These are phyloP conservation scores for Pseudanteris insignis DNA, from an alignment of 2,888 invertebrate genomes.

Conservation along the genomic window DNA sequence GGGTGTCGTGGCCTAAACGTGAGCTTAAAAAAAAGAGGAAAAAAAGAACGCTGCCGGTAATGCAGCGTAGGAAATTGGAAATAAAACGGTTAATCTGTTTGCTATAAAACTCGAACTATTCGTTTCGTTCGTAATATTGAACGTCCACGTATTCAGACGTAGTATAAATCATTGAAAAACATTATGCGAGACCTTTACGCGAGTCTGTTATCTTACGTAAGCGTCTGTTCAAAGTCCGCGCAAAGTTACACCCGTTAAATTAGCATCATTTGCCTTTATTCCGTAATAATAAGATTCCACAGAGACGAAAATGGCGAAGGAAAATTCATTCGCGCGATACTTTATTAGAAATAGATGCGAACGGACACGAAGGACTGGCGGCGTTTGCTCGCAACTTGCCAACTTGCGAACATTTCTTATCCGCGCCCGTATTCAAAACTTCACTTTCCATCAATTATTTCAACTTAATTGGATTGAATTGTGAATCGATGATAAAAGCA, in stretches of 20 bases:
- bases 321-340: conserved; percentile 17
- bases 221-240: conserved; percentile 16
- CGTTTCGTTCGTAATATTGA: conserved; percentile 36
- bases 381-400: no score
- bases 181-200: conserved; percentile 42
- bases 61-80: no score
- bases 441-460: no score
- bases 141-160: conserved; percentile 26
- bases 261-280: conserved; percentile 34
- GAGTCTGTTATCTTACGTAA: conserved; percentile 43
- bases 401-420: no score
- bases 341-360: conserved; percentile 19
- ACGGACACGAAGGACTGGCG: not conserved
- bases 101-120: conserved; percentile 42
- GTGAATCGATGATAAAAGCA: no score
- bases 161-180: conserved; percentile 38
- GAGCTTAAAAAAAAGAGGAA: no score
- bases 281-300: conserved; percentile 29
- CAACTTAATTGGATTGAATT: conserved; percentile 15
- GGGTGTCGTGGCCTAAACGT: no score
- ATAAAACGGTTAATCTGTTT: no score
- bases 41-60: no score
- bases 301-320: conserved; percentile 6
- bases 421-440: no score
- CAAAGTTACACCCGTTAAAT: conserved; percentile 32